A percentile compares a stretch with the other conserved stretches of the same genome.
These are phyloP conservation scores for Nymphicus hollandicus DNA, from an alignment of 2,113 vertebrate species.

Conservation along the genomic window DNA sequence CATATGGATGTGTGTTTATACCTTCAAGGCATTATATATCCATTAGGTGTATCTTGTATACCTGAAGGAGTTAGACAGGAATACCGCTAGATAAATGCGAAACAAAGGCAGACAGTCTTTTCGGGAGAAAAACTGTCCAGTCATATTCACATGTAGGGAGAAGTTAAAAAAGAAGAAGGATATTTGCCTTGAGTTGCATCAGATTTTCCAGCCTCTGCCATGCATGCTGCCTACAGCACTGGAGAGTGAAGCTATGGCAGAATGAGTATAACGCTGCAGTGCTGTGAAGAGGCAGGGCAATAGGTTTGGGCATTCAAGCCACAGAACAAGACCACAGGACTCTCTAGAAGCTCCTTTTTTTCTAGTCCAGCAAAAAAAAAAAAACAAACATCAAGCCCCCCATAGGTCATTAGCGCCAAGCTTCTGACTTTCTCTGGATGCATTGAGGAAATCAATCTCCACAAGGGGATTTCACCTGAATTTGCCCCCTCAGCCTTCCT, in stretches of 20 bases:
- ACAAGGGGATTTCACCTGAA: background rate
- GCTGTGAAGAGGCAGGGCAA: background rate
- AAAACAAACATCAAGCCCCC: background rate
- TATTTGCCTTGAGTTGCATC: background rate
- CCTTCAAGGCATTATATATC: background rate
- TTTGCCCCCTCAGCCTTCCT: background rate
- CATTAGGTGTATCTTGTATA: background rate
- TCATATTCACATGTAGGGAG: background rate
- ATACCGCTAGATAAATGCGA: background rate
- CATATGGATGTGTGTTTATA: background rate
- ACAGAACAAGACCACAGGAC: background rate
- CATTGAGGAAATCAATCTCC: background rate
- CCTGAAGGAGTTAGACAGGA: background rate
- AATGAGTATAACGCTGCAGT: background rate
- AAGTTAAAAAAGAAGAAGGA: background rate
- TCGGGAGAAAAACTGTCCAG: background rate
- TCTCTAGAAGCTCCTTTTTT: background rate
- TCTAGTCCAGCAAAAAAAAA: background rate
- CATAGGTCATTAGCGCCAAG: background rate
- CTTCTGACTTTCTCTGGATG: background rate
- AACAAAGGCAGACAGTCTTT: background rate
- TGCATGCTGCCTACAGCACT: background rate
- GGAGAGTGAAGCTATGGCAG: background rate
- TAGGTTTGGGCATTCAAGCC: background rate
- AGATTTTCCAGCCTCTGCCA: background rate